Base-by-base conservation (phyloP, 2,888 invertebrate species). In the Uloborus plumipes region DNA sequence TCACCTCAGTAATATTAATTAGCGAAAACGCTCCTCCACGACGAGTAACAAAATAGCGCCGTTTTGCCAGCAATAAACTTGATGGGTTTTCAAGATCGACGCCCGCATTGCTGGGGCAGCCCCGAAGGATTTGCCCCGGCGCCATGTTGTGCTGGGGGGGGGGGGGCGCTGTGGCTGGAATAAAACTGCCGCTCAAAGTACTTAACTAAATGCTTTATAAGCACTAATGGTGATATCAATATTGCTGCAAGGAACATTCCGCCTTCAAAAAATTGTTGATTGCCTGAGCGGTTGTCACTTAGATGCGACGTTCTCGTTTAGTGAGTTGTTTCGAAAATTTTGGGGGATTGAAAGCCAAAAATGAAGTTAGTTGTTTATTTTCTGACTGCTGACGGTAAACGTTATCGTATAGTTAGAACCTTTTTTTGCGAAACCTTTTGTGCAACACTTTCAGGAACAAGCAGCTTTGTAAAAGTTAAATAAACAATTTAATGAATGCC, bases 171-270 rank as follows among this genome's bases (percentile, higher is more conserved):
- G 26, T 26, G 26, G 39, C 39, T 39, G 59, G 53, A 69, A 67
- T 58, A 70, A 71, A 71, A 65, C 62, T 55, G 55, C 70, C 49
- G 53, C 15, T 22, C 55, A 13, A n/a, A 64, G 77, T 78, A 78
- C 77, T 78, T 78, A 78, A 78, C 70, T 65, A 78, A 78, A 78
- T 78, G 77, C 55, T 64, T 75, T 70, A 78, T 64, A 64, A 77
- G 70, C 64, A 31, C 58, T 78, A 71, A 71, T 65, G 70, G 70
- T 53, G 64, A 49, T 78, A 78, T 78, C 70, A 78, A 78, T 71
- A 78, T 78, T 78, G 64, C 55, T 53, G 39, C 15, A 49, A 22
- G 47, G 62, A 69, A 39, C 20, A 59, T 61, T 69, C 70, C 26
- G 18, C 71, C 69, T 39, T 71, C 70, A 65, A 78, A 74, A 74